A percentile compares a stretch with the other conserved stretches of the same genome.
Evolutionary conservation across 1,140 invertebrate genomes (phyloP).

Genomic region (Idris sp.): DNA sequence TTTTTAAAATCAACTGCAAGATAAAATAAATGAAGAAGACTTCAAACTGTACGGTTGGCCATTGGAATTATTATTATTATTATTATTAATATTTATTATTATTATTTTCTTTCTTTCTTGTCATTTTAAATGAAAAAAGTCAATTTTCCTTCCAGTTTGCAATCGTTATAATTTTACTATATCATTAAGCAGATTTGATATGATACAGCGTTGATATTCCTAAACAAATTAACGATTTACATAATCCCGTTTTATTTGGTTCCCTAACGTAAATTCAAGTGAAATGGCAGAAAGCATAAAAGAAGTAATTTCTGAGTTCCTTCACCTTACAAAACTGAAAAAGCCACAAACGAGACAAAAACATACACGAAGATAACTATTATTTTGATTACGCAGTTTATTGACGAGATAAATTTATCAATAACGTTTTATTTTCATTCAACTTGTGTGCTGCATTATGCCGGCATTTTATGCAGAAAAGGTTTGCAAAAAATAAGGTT

Average conservation of each 20-base stretch:
- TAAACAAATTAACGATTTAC: neutral
- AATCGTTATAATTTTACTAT: neutral
- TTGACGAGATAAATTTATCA: slow-evolving; percentile 52
- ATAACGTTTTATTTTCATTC: slow-evolving; percentile 45
- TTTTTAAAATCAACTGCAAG: too few species aligned
- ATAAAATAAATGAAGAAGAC: too few species aligned
- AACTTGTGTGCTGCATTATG: slow-evolving; percentile 35
- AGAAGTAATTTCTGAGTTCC: slow-evolving; percentile 6
- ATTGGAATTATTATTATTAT: too few species aligned
- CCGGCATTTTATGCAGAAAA: slow-evolving; percentile 25
- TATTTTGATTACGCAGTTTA: slow-evolving; percentile 51
- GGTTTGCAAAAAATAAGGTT: slow-evolving; percentile 27
- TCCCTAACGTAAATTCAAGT: neutral
- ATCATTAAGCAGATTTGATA: neutral
- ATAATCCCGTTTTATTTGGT: slow-evolving; percentile 17
- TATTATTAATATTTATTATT: too few species aligned
- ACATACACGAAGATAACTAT: slow-evolving; percentile 18
- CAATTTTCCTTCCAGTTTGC: neutral
- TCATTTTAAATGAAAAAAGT: neutral
- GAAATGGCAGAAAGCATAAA: slow-evolving; percentile 22
- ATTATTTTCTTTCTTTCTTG: too few species aligned
- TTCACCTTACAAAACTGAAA: slow-evolving; percentile 13
- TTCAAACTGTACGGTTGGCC: too few species aligned
- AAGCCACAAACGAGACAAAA: slow-evolving; percentile 3
- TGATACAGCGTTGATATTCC: slow-evolving; percentile 7